phyloP scores from a whole-genome alignment of 2,888 invertebrate genomes.

The Himalopsyche tibetana region DNA sequence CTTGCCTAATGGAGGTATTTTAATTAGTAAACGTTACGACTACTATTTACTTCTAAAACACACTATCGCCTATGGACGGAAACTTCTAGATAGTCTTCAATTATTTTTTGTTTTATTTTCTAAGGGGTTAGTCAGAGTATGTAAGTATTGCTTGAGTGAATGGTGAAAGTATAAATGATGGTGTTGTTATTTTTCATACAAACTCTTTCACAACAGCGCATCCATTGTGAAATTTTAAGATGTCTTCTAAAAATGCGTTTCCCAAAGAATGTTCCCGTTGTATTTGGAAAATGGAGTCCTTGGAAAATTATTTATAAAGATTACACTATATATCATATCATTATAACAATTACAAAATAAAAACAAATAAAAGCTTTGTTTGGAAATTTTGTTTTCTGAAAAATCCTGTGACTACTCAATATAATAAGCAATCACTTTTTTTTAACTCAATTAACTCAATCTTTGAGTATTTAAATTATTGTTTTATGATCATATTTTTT shows the following conservation, averaged over 20 bases:
- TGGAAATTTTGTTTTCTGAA: background rate
- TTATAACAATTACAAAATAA: background rate
- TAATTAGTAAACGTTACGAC: too few species aligned
- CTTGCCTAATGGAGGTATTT: too few species aligned
- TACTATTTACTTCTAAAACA: too few species aligned
- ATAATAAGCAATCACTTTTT: too few species aligned
- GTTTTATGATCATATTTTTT: too few species aligned
- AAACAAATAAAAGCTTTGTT: background rate
- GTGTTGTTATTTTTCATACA: constrained; percentile 24
- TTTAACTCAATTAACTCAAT: too few species aligned
- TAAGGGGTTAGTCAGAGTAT: background rate
- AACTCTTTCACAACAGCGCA: constrained; percentile 2
- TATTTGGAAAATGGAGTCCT: background rate
- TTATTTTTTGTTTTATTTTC: background rate
- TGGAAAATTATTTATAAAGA: background rate
- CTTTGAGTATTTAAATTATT: too few species aligned
- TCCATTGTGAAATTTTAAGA: background rate
- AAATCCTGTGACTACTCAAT: too few species aligned
- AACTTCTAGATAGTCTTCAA: too few species aligned
- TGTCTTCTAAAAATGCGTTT: constrained; percentile 25
- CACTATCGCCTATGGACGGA: too few species aligned
- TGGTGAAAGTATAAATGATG: constrained; percentile 3
- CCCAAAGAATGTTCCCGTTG: background rate
- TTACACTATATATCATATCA: background rate
- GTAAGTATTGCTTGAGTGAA: background rate